Percentiles rank a stretch among this genome's conserved stretches.
Conservation (phyloP, 2,888 invertebrate genomes). For the Onchidella celtica region DNA sequence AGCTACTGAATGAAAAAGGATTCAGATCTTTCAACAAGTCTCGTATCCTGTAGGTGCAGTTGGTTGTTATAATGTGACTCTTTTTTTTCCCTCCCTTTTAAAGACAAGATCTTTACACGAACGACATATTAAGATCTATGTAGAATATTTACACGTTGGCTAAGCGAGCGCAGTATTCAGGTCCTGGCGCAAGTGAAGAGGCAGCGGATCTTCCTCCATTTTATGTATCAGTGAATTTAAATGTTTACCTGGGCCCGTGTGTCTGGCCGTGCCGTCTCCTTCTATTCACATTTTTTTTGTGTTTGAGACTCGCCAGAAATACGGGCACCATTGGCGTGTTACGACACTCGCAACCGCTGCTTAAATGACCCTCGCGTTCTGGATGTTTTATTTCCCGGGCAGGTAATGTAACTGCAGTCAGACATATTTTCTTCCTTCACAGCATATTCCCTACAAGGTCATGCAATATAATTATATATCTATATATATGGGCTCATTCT, state of each 20-base stretch:
- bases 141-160: neutral
- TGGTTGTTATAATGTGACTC: neutral
- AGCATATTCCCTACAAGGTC: too few relatives aligned
- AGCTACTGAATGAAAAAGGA: neutral
- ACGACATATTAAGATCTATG: neutral
- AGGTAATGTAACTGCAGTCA: too few relatives aligned
- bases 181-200: neutral
- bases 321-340: neutral
- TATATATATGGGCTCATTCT: too few relatives aligned
- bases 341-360: neutral
- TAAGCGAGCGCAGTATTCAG: neutral
- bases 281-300: neutral
- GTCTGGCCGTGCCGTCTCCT: neutral
- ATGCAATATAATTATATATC: too few relatives aligned
- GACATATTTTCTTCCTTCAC: too few relatives aligned
- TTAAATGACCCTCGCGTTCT: neutral
- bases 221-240: constrained; percentile 2
- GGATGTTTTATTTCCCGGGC: too few relatives aligned
- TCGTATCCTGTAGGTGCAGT: neutral
- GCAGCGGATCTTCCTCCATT: neutral
- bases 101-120: neutral
- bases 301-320: neutral
- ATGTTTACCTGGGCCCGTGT: neutral
- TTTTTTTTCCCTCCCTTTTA: too few relatives aligned
- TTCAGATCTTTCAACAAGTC: neutral